A percentile compares a stretch with the other conserved stretches of the same genome.
Evolutionary conservation across 2,888 invertebrate species (phyloP).

Genomic region (Pollenia griseotomentosa): DNA sequence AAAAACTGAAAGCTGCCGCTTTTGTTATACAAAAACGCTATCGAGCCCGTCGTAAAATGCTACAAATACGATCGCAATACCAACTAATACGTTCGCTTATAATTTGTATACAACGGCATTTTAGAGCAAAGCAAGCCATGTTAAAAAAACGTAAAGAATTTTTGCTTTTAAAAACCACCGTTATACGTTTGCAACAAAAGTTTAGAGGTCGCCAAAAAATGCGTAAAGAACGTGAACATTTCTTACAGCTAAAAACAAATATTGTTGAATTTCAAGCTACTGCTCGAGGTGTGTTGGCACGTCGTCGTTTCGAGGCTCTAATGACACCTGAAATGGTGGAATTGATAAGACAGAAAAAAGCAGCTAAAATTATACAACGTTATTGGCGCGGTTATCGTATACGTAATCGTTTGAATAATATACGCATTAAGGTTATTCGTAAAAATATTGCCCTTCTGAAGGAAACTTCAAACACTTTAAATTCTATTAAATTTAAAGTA

Average conservation of each 20-base stretch:
- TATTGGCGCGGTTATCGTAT: slow-evolving; percentile 85
- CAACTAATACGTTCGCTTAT: slow-evolving; percentile 78
- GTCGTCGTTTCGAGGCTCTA: slow-evolving; percentile 84
- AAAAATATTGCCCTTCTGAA: slow-evolving; percentile 78
- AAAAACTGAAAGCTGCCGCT: slow-evolving; percentile 76
- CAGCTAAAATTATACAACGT: slow-evolving; percentile 88
- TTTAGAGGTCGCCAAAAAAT: slow-evolving; percentile 84
- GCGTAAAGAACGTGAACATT: slow-evolving; percentile 81
- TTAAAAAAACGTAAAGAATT: slow-evolving; percentile 74
- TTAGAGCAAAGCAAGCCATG: slow-evolving; percentile 79
- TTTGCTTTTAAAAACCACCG: slow-evolving; percentile 75
- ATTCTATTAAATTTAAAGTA: slow-evolving; percentile 81
- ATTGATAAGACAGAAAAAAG: slow-evolving; percentile 84
- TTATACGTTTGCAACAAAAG: slow-evolving; percentile 80
- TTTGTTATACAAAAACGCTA: slow-evolving; percentile 79
- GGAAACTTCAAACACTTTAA: slow-evolving; percentile 75
- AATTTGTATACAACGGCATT: slow-evolving; percentile 80
- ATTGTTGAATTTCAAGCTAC: slow-evolving; percentile 80
- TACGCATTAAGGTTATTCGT: slow-evolving; percentile 78
- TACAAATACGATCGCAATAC: slow-evolving; percentile 78
- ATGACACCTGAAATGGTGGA: slow-evolving; percentile 85
- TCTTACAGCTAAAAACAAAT: slow-evolving; percentile 72
- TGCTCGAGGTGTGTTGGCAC: slow-evolving; percentile 85
- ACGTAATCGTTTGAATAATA: slow-evolving; percentile 79
- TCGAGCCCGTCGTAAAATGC: slow-evolving; percentile 77